These are phyloP conservation scores for Mormyrus iriodes DNA, from an alignment of 2,113 vertebrate genomes.

Conservation along the genomic window DNA sequence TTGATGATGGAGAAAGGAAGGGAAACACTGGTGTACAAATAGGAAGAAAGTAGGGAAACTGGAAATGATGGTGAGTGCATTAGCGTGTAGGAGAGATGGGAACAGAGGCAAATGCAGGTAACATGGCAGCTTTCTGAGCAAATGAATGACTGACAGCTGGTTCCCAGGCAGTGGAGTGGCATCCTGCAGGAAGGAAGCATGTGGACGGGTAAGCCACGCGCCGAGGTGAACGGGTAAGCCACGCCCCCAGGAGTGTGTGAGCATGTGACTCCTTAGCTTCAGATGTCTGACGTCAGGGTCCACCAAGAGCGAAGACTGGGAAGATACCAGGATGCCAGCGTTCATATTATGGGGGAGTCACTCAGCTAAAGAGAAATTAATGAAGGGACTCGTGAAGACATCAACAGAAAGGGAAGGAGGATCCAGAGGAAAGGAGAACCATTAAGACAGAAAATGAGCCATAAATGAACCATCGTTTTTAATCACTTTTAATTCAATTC, in stretches of 20 bases:
- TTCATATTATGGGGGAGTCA: neutral
- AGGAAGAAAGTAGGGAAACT: neutral
- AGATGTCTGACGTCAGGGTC: neutral
- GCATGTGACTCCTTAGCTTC: neutral
- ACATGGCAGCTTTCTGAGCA: neutral
- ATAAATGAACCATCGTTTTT: neutral
- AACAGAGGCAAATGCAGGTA: neutral
- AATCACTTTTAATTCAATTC: constrained; percentile 10
- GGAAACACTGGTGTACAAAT: neutral
- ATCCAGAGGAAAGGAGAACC: too few relatives aligned
- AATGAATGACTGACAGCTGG: neutral
- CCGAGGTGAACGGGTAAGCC: neutral
- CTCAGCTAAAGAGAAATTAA: neutral
- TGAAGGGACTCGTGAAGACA: neutral
- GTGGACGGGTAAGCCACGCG: neutral
- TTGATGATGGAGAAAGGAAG: neutral
- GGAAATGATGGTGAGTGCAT: neutral
- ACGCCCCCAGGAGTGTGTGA: too few relatives aligned
- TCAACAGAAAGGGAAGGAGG: neutral
- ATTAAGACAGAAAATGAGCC: neutral
- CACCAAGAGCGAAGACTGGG: neutral
- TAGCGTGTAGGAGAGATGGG: neutral
- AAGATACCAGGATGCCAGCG: too few relatives aligned
- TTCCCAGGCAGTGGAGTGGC: neutral
- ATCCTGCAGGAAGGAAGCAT: too few relatives aligned